Evolutionary conservation across 1,140 invertebrate genomes (phyloP), one percentile per base, ranked within the genome.

Genomic region (Conus ventricosus): DNA sequence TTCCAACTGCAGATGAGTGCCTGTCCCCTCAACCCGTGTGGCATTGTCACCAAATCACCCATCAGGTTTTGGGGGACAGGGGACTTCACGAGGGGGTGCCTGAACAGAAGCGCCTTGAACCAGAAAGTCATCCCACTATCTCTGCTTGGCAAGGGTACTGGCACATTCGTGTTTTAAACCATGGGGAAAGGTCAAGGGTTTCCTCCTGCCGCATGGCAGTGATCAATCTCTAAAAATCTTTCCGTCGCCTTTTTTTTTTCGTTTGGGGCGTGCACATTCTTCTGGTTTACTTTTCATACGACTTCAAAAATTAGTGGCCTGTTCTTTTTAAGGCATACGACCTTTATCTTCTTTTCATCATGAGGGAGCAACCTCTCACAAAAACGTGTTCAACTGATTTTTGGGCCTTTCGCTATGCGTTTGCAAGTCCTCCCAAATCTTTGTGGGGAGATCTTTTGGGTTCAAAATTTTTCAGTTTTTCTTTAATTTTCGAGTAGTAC

Each of bases 401-500:
- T 54, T 57, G 51, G n/a, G n/a, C 51, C 7, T 85, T 15, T 27
- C 57, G 25, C 25, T 53, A 23, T 10, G 51, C 15, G 57, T 17
- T 20, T 55, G 6, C 8, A 8, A 85, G 15, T 85, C 51, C 25
- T 85, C 23, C 15, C 4, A 20, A 10, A 4, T 20, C 39, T 55
- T 25, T 51, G 27, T 84, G 51, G 57, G 51, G 1, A 85, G 51
- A 63, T 85, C 84, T n/a, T 57, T 85, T 85, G 53, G 51, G 53
- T 27, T 20, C 57, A 17, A 85, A 13, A 57, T 60, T 85, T 55
- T 55, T 10, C 53, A 55, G 25, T 4, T 53, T 55, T 17, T 13
- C 27, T 55, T 4, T 13, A 11, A 57, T 25, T 51, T 54, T 20
- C 53, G 20, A 23, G 84, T 55, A 7, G 8, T 20, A 51, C 53